Evolutionary conservation across 2,888 invertebrate species (phyloP).

Genomic region (Dicyrtomina minuta): DNA sequence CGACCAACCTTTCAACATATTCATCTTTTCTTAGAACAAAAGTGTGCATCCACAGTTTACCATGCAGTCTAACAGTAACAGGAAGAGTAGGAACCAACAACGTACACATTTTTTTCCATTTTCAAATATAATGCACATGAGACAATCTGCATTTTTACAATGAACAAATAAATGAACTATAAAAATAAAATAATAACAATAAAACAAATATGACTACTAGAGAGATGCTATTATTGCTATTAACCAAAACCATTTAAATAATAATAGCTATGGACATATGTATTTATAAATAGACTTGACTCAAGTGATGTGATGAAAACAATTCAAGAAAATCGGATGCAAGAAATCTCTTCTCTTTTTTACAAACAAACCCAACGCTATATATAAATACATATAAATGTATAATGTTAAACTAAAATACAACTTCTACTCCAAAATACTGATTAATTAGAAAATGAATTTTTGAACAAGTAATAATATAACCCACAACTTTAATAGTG

Average conservation of each 20-base stretch:
- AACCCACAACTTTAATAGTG: neutral
- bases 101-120: neutral
- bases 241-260: neutral
- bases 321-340: neutral
- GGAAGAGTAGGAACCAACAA: no score
- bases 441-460: neutral
- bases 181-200: conserved; percentile 16
- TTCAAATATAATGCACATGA: neutral
- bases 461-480: neutral
- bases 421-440: no score
- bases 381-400: no score
- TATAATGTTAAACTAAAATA: no score
- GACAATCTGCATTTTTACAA: neutral
- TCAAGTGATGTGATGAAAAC: conserved; percentile 13
- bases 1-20: conserved; percentile 69
- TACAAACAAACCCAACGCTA: no score
- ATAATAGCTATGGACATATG: neutral
- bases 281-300: neutral
- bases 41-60: conserved; percentile 46
- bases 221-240: neutral
- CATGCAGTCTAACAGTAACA: conserved; percentile 39
- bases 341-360: no score
- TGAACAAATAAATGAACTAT: conserved; percentile 8
- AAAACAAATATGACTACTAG: neutral
- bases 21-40: conserved; percentile 67